These are phyloP conservation scores for Lepidothrix coronata DNA, from an alignment of 2,113 vertebrate genomes.

Conservation along the genomic window DNA sequence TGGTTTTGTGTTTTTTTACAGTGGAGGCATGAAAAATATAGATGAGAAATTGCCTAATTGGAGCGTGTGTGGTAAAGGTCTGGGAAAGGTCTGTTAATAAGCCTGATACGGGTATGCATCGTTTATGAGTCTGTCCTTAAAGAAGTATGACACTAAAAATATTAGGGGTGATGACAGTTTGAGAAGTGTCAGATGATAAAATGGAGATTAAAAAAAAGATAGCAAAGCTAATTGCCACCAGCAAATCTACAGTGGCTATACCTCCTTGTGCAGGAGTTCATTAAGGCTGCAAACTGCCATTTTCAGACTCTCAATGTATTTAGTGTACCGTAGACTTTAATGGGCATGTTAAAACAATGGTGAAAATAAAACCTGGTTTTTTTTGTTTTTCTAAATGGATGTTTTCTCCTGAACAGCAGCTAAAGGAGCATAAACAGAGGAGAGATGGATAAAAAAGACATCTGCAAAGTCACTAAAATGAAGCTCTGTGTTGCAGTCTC, in stretches of 20 bases:
- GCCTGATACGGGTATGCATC: not conserved
- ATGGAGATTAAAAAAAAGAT: constrained; percentile 36
- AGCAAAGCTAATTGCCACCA: constrained; percentile 34
- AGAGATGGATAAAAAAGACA: not conserved
- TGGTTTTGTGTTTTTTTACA: not conserved
- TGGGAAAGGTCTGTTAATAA: not conserved
- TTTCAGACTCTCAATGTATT: constrained; percentile 39
- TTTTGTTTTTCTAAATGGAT: not conserved
- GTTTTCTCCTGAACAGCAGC: not conserved
- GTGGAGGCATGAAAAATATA: not conserved
- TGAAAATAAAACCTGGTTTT: not conserved
- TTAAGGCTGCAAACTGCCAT: constrained; percentile 18
- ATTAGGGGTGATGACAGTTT: constrained; percentile 10
- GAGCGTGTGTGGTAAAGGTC: not conserved
- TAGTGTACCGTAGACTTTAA: constrained; percentile 21
- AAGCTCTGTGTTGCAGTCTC: not conserved
- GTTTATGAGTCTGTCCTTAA: not conserved
- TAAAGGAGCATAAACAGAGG: not conserved
- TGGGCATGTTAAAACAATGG: not conserved
- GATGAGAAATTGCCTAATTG: not conserved
- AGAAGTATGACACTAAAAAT: not conserved
- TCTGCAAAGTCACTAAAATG: not conserved
- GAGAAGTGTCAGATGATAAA: constrained; percentile 20
- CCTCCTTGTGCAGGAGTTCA: constrained; percentile 8
- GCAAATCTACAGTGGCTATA: constrained; percentile 10